phyloP scores from a whole-genome alignment of 1,140 invertebrate species.

The Heliconius hewitsoni region DNA sequence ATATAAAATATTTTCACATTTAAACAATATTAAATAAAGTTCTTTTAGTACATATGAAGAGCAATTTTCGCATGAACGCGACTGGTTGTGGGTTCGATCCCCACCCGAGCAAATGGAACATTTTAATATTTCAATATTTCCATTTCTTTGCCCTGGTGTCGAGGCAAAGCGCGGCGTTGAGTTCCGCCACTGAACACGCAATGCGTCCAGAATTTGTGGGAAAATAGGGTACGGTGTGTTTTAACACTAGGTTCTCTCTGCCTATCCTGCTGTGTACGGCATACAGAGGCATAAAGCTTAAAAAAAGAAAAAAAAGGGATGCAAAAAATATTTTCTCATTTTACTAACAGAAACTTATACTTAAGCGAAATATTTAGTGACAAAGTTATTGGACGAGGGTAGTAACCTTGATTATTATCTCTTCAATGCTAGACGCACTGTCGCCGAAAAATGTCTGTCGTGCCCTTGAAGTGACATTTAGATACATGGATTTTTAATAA shows the following conservation, averaged over 20 bases:
- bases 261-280: too few species aligned
- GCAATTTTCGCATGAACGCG: background rate
- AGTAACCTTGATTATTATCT: constrained; percentile 39
- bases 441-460: constrained; percentile 45
- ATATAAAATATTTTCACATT: background rate
- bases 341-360: background rate
- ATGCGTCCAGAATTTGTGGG: too few species aligned
- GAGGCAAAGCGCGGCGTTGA: too few species aligned
- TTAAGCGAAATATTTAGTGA: background rate
- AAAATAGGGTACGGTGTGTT: too few species aligned
- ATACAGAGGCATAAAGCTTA: too few species aligned
- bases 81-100: too few species aligned
- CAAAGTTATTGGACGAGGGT: constrained; percentile 33
- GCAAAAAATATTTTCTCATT: background rate
- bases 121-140: too few species aligned
- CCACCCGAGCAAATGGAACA: background rate
- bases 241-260: too few species aligned
- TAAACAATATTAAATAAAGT: background rate
- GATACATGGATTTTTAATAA: background rate
- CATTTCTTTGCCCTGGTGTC: too few species aligned
- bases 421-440: constrained; percentile 40
- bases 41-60: background rate
- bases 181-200: too few species aligned
- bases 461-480: constrained; percentile 57
- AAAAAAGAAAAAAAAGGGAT: too few species aligned